These are phyloP conservation scores for Ruditapes philippinarum DNA, from an alignment of 1,140 invertebrate species.

Conservation along the genomic window DNA sequence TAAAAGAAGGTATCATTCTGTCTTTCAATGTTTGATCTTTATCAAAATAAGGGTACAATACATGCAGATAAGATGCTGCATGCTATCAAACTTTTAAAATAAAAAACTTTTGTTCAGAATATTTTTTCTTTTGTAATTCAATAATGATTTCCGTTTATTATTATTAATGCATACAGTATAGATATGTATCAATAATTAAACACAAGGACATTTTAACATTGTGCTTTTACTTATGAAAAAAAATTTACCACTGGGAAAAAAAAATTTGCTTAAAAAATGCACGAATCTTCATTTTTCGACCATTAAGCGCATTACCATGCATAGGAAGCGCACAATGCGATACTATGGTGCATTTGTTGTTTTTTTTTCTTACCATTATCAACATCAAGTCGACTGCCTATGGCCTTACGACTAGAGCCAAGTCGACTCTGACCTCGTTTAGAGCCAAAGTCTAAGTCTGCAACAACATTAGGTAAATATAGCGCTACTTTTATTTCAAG, in stretches of 20 bases:
- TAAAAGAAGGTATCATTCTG: too few species aligned
- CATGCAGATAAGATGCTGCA: too few species aligned
- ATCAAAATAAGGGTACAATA: too few species aligned
- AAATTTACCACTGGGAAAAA: neutral
- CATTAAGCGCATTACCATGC: conserved; percentile 18
- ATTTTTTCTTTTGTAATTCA: too few species aligned
- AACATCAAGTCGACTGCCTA: conserved; percentile 46
- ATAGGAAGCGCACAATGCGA: conserved; percentile 14
- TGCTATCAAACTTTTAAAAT: too few species aligned
- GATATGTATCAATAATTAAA: neutral
- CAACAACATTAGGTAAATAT: conserved; percentile 17
- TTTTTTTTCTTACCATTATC: conserved; percentile 45
- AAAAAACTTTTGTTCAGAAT: too few species aligned
- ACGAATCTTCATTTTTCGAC: neutral
- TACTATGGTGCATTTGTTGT: conserved; percentile 4
- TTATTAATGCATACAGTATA: too few species aligned
- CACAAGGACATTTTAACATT: neutral
- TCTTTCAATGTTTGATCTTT: too few species aligned
- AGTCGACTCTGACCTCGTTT: conserved; percentile 57
- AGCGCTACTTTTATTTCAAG: neutral
- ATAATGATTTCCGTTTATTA: too few species aligned
- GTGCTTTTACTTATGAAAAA: too few species aligned
- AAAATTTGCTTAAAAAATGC: neutral
- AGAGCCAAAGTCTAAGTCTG: conserved; percentile 43
- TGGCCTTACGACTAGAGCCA: conserved; percentile 62